Evolutionary conservation across 2,113 vertebrate genomes (phyloP), one percentile per base, ranked within the genome.

Genomic region (Macrotis lagotis): DNA sequence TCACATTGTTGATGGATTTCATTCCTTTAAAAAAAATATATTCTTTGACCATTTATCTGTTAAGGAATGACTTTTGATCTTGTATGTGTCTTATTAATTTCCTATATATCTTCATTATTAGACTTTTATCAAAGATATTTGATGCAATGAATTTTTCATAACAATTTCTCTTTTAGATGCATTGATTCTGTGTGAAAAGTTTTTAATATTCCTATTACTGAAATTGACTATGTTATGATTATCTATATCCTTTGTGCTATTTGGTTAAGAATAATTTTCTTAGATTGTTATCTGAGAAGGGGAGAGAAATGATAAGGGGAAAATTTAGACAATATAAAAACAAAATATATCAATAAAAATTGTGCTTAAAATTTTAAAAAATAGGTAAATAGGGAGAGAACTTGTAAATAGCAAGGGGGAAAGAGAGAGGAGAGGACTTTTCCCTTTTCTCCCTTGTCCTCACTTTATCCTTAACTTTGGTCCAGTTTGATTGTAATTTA

Each of bases 331-430:
- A 74, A 89, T 92, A 51, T 37, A 95, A 50, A 96, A 96, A 91
- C n/a, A 94, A 52, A 26, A 91, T 91, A 90, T 92, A 91, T 51
- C 96, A 83, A 52, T 50, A 93, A 96, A 94, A 89, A 88, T 92
- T 11, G 91, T 91, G 88, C 92, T 94, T 50, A 51, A 93, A 93
- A 50, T 51, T 74, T 47, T 47, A 49, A 3, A 47, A 51, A 9
- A 49, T 55, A 44, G 52, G 3, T 37, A 48, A 66, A 9, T 26
- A 95, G 14, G 48, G 31, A 90, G 91, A 93, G 48, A 51, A 83
- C 8, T 83, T 37, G 66, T 92, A 52, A 28, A 47, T 52, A 50
- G 50, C 92, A 90, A 89, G 37, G 1, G 50, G 5, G 24, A 0
- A 89, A 89, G 50, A 90, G 52, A 44, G 16, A 3, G 19, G 25